These are phyloP conservation scores for Sandelia bainsii DNA, from an alignment of 2,797 vertebrate genomes.

Conservation along the genomic window DNA sequence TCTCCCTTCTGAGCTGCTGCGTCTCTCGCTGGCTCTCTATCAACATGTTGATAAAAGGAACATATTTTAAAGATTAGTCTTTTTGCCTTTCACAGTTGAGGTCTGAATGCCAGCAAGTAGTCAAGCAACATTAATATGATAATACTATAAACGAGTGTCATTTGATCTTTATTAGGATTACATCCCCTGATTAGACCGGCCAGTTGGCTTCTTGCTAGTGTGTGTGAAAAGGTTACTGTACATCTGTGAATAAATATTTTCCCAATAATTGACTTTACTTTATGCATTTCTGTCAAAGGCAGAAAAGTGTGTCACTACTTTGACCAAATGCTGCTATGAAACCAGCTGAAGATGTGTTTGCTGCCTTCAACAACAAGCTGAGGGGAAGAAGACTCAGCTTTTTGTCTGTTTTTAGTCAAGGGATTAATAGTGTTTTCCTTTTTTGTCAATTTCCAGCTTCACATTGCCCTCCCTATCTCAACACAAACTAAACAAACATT, in stretches of 20 bases:
- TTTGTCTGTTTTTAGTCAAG: not conserved
- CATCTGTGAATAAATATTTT: too few relatives aligned
- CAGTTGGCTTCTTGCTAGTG: not conserved
- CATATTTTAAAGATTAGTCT: too few relatives aligned
- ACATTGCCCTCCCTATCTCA: not conserved
- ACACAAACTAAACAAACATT: not conserved
- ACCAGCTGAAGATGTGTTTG: conserved; percentile 2
- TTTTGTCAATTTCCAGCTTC: not conserved
- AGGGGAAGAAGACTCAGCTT: not conserved
- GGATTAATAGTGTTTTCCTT: not conserved
- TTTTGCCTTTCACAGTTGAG: too few relatives aligned
- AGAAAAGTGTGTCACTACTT: too few relatives aligned
- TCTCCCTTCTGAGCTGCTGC: not conserved
- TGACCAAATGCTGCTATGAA: too few relatives aligned
- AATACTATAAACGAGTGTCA: conserved; percentile 6
- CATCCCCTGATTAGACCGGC: not conserved
- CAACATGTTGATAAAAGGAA: too few relatives aligned
- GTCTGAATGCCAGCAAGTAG: not conserved
- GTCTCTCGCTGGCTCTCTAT: not conserved
- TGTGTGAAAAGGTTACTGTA: too few relatives aligned
- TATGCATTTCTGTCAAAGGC: too few relatives aligned
- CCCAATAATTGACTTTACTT: too few relatives aligned
- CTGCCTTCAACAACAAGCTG: conserved; percentile 22
- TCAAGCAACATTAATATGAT: conserved; percentile 21
- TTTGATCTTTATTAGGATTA: conserved; percentile 10